Percentiles rank a stretch among this genome's conserved stretches.
Conservation (phyloP, 2,888 invertebrate species). For the Dromius quadrimaculatus region DNA sequence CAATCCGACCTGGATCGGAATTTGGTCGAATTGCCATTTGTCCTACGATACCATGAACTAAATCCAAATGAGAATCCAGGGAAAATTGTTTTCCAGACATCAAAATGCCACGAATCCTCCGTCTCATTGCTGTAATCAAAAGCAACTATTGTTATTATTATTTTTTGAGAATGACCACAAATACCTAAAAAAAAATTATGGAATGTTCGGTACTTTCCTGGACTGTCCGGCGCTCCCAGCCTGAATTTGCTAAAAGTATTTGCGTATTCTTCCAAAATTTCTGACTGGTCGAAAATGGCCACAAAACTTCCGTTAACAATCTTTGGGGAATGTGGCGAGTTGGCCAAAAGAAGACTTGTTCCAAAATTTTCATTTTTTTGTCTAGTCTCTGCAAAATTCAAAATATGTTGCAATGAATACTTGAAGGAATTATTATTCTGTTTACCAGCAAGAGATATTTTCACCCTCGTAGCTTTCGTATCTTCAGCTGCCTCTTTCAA, state of each 20-base stretch:
- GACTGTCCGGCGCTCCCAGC: conserved; percentile 81
- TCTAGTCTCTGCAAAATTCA: conserved; percentile 75
- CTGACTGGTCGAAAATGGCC: conserved; percentile 87
- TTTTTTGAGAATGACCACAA: too few relatives aligned
- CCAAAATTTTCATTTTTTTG: conserved; percentile 90
- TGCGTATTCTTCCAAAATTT: conserved; percentile 76
- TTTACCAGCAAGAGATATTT: conserved; percentile 74
- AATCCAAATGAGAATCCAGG: conserved; percentile 90
- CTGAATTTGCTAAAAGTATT: conserved; percentile 78
- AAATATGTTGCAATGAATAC: neutral
- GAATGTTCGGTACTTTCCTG: conserved; percentile 69
- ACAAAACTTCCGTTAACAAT: conserved; percentile 95
- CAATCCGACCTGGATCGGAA: conserved; percentile 57
- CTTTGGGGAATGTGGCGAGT: conserved; percentile 97
- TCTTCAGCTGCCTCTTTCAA: conserved; percentile 74
- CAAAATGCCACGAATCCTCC: conserved; percentile 87
- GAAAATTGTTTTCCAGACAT: conserved; percentile 94
- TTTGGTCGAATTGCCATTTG: conserved; percentile 60
- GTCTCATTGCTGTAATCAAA: conserved; percentile 77
- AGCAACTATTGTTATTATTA: neutral
- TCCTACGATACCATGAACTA: conserved; percentile 81
- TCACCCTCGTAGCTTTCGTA: conserved; percentile 67
- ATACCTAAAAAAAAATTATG: conserved; percentile 13
- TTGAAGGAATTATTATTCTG: neutral
- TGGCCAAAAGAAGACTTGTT: conserved; percentile 91